Base-by-base conservation (phyloP, 1,140 invertebrate genomes). In the Drosophila paulistorum region DNA sequence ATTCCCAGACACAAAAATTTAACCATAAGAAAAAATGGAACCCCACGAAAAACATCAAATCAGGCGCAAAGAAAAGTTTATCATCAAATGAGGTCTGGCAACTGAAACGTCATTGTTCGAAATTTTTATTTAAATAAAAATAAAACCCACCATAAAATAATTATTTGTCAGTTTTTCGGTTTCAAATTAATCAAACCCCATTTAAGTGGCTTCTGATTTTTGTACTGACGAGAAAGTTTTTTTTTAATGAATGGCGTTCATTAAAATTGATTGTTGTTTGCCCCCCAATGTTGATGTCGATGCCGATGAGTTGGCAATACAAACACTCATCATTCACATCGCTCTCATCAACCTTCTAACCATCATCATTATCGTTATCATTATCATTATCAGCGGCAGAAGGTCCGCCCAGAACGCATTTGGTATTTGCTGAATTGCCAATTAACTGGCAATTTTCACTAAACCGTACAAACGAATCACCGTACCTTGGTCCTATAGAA, bases 221-320 rank as follows among this genome's bases (percentile, higher is more conserved):
- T 68, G 71, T 68, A 69, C 74, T 62, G 69, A 69, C 74, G 51
- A 51, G 63, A 81, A 89, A 89, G 64, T 87, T 87, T 86, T 87
- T 87, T 89, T 87, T 83, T 87, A 87, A 87, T 89, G 84, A 89
- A 89, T 83, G 68, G 65, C 84, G 80, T 89, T 87, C 84, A 89
- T 87, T 89, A 87, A 87, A 87, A 87, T 83, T 87, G 84, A 87
- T 87, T 87, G 84, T 87, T 87, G 84, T 89, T 83, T 78, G 84
- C 64, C 65, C 71, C 30, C 30, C 30, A 7, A 30, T 30, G 30
- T 30, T 71, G 66, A 58, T 63, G 51, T 66, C 76, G 68, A 71
- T 65, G 51, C 65, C 65, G 77, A 83, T 87, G 84, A 89, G 74
- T 81, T 84, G 73, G 79, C 84, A 79, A 62, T 68, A 83, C 62